Percentiles rank a stretch among this genome's conserved stretches.
Evolutionary conservation across 2,888 invertebrate species (phyloP).

Genomic region (Andrena chrysosceles): DNA sequence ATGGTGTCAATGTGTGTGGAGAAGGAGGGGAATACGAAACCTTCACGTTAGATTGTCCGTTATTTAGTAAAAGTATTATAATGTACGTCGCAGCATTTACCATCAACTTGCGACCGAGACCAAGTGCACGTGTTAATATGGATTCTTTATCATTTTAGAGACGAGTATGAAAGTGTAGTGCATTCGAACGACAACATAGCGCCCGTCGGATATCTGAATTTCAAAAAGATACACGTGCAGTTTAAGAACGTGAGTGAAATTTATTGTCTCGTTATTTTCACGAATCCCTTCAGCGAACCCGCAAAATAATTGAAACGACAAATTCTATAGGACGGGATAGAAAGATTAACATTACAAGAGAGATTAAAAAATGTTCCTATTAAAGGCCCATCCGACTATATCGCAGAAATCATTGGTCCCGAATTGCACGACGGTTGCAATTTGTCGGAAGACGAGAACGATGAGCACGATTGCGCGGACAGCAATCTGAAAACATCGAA

Average conservation of each 20-base stretch:
- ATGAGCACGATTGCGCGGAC: conserved; percentile 78
- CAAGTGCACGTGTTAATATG: conserved; percentile 44
- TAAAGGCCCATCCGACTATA: conserved; percentile 82
- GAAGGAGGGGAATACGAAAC: conserved; percentile 99
- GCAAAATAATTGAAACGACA: conserved; percentile 24
- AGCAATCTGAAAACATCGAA: conserved; percentile 80
- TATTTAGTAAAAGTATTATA: conserved; percentile 95
- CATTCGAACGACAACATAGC: conserved; percentile 97
- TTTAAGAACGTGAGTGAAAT: conserved; percentile 86
- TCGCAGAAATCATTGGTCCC: conserved; percentile 83
- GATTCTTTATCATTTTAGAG: conserved; percentile 86
- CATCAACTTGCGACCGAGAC: not conserved
- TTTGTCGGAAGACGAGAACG: conserved; percentile 83
- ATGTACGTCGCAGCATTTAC: conserved; percentile 89
- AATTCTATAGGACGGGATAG: conserved; percentile 78
- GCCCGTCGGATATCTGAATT: conserved; percentile 97
- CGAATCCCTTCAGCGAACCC: not conserved
- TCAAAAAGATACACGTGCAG: conserved; percentile 93
- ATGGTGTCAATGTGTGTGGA: conserved; percentile 97
- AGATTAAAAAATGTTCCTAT: conserved; percentile 80
- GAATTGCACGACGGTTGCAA: conserved; percentile 83
- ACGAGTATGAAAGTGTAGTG: conserved; percentile 93
- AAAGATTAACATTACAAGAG: conserved; percentile 80
- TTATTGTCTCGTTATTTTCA: not conserved
- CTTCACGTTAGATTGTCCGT: conserved; percentile 98